A percentile compares a stretch with the other conserved stretches of the same genome.
Evolutionary conservation across 1,140 invertebrate genomes (phyloP).

Genomic region (Drosophila neocordata): DNA sequence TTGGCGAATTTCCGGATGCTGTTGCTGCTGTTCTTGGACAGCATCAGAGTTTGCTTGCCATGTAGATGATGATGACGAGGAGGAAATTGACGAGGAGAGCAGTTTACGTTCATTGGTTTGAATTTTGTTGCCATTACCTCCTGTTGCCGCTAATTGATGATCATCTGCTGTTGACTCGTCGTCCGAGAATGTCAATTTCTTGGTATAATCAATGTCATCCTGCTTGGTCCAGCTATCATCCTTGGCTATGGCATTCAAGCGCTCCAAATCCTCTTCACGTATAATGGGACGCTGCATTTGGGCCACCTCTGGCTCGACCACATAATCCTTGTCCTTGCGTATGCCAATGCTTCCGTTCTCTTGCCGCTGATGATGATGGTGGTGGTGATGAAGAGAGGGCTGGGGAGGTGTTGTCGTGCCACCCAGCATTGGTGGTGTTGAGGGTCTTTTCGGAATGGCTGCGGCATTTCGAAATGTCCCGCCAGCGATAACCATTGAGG

Average conservation of each 20-base stretch:
- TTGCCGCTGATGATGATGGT: conserved; percentile 46
- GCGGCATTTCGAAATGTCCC: conserved; percentile 61
- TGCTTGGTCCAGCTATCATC: conserved; percentile 95
- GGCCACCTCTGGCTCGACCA: conserved; percentile 79
- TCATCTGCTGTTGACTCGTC: conserved; percentile 88
- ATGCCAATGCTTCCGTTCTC: conserved; percentile 63
- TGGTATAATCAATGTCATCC: conserved; percentile 97
- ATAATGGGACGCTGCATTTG: conserved; percentile 90
- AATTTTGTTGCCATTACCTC: conserved; percentile 25
- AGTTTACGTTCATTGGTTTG: conserved; percentile 54
- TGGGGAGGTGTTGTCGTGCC: conserved; percentile 54
- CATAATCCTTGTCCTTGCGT: conserved; percentile 73
- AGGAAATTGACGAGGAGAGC: conserved; percentile 13
- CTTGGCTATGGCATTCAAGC: conserved; percentile 94
- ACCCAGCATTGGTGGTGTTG: conserved; percentile 42
- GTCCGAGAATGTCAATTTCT: conserved; percentile 96
- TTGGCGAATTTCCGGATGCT: conserved; percentile 67
- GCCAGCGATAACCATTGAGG: conserved; percentile 66
- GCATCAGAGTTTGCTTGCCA: conserved; percentile 76
- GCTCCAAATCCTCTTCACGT: conserved; percentile 94
- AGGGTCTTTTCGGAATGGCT: conserved; percentile 69
- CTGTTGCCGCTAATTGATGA: conserved; percentile 43
- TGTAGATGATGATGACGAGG: conserved; percentile 40
- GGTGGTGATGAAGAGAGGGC: conserved; percentile 18
- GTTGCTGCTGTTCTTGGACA: conserved; percentile 56